Evolutionary conservation across 1,140 invertebrate species (phyloP).

Genomic region (Drosophila asahinai): DNA sequence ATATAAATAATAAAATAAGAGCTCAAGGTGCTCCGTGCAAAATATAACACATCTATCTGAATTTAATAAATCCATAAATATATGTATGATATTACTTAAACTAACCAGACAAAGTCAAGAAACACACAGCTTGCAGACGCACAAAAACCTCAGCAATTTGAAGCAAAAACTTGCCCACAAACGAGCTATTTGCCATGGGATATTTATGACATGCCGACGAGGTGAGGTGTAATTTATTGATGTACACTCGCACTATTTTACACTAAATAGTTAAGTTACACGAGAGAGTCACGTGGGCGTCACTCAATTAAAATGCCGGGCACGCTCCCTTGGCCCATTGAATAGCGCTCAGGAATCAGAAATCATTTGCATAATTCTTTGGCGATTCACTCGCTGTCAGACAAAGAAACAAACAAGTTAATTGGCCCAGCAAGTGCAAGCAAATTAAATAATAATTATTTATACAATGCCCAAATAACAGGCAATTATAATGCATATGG

Average conservation of each 20-base stretch:
- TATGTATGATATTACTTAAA: neutral
- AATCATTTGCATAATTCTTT: conserved; percentile 59
- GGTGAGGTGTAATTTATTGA: conserved; percentile 38
- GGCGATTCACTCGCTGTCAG: conserved; percentile 52
- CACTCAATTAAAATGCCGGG: conserved; percentile 53
- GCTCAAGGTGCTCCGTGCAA: neutral
- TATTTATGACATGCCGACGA: conserved; percentile 56
- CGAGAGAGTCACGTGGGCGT: neutral
- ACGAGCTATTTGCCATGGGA: conserved; percentile 25
- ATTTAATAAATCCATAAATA: conserved; percentile 1
- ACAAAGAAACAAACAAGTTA: conserved; percentile 56
- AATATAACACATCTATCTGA: neutral
- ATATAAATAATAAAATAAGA: neutral
- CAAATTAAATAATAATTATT: conserved; percentile 81
- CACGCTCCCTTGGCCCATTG: conserved; percentile 54
- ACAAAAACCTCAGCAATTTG: neutral
- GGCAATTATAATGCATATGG: conserved; percentile 61
- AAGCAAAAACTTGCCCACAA: conserved; percentile 21
- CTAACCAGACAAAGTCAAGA: neutral
- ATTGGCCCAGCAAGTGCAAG: conserved; percentile 55
- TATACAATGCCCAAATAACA: conserved; percentile 65
- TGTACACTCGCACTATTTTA: conserved; percentile 24
- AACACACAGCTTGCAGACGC: neutral
- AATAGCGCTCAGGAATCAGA: conserved; percentile 53
- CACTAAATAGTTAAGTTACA: conserved; percentile 4